These are phyloP conservation scores for Aythya baeri DNA, from an alignment of 2,113 vertebrate genomes.

Conservation along the genomic window DNA sequence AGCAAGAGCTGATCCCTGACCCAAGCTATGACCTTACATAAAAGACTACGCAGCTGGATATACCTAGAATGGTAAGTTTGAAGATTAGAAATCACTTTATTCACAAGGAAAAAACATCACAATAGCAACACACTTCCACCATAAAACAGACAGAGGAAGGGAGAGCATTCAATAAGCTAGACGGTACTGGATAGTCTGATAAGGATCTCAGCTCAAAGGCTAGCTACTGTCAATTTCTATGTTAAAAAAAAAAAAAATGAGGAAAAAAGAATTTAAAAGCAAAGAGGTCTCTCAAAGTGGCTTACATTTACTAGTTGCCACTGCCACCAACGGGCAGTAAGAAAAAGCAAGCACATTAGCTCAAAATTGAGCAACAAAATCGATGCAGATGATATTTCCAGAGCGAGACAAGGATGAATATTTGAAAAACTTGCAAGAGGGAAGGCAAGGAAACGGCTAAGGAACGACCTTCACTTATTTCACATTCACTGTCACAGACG, in stretches of 20 bases:
- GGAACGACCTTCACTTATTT: neutral
- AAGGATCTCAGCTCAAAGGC: neutral
- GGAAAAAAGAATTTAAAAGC: neutral
- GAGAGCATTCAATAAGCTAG: neutral
- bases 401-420: neutral
- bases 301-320: neutral
- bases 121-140: neutral
- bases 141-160: neutral
- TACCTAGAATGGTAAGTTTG: neutral
- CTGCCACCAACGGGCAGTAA: neutral
- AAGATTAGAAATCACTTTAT: neutral
- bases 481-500: neutral
- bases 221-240: neutral
- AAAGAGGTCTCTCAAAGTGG: neutral
- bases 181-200: neutral
- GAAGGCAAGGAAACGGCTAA: neutral
- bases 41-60: neutral
- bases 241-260: neutral
- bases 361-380: neutral
- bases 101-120: neutral
- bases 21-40: neutral
- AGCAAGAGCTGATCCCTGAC: neutral
- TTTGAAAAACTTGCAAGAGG: neutral
- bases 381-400: neutral
- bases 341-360: neutral